A percentile compares a stretch with the other conserved stretches of the same genome.
phyloP scores from a whole-genome alignment of 2,888 invertebrate species.

The Cosmia pyralina region DNA sequence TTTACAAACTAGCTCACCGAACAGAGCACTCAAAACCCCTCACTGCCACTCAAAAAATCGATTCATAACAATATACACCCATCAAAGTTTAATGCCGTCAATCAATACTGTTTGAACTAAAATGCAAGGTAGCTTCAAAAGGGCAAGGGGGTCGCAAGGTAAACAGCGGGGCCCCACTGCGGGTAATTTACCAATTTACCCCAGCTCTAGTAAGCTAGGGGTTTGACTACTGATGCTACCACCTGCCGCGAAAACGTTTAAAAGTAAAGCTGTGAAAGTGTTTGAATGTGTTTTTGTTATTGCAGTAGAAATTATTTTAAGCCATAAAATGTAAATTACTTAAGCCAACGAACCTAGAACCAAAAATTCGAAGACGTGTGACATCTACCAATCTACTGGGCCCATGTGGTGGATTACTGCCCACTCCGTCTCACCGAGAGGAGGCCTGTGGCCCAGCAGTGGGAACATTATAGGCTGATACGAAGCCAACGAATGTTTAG shows the following conservation, averaged over 20 bases:
- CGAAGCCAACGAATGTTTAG: not conserved
- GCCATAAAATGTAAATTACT: not conserved
- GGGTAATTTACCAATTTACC: conserved; percentile 87
- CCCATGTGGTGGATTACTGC: too few species aligned
- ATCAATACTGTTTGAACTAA: conserved; percentile 77
- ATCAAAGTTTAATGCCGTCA: conserved; percentile 74
- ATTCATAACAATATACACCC: conserved; percentile 52
- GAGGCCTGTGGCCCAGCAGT: too few species aligned
- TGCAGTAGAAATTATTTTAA: not conserved
- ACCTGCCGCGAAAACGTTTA: conserved; percentile 22
- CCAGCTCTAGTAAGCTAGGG: conserved; percentile 68
- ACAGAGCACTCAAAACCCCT: conserved; percentile 25
- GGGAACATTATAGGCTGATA: too few species aligned
- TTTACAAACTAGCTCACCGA: conserved; percentile 14
- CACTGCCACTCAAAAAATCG: conserved; percentile 51
- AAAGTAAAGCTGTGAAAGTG: not conserved
- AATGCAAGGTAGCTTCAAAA: conserved; percentile 79
- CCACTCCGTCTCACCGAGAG: too few species aligned
- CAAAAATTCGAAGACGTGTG: too few species aligned
- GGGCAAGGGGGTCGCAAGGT: conserved; percentile 77
- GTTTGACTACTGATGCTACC: conserved; percentile 51
- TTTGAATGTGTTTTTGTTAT: not conserved
- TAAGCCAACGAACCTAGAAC: not conserved
- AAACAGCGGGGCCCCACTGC: conserved; percentile 80
- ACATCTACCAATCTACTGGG: too few species aligned